Conservation (phyloP, 2,113 vertebrate species). For the Labeo catla region DNA sequence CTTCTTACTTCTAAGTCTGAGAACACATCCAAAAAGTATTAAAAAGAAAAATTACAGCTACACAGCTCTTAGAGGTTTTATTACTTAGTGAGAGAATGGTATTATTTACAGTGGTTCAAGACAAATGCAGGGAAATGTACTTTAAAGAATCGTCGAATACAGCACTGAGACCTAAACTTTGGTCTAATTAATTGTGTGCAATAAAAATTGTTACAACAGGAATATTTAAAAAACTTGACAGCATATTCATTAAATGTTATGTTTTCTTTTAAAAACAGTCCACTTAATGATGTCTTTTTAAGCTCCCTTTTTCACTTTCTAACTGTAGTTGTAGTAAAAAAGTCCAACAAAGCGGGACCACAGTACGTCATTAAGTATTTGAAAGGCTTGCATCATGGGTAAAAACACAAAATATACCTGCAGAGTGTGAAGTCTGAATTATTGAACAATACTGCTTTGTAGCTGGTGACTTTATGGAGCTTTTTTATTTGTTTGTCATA, state of each 20-base stretch:
- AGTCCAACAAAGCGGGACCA: neutral
- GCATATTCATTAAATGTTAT: slow-evolving; percentile 11
- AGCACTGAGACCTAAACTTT: neutral
- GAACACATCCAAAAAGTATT: slow-evolving; percentile 24
- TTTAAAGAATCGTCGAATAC: neutral
- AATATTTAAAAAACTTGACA: neutral
- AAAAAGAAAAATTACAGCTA: slow-evolving; percentile 32
- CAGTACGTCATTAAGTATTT: slow-evolving; percentile 55
- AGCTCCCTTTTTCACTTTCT: neutral
- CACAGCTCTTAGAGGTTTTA: slow-evolving; percentile 34
- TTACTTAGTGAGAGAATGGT: slow-evolving; percentile 32
- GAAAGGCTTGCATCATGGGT: slow-evolving; percentile 69
- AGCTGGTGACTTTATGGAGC: neutral
- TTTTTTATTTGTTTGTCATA: neutral
- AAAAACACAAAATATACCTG: slow-evolving; percentile 54
- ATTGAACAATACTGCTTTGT: slow-evolving; percentile 59
- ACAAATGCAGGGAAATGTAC: slow-evolving; percentile 20
- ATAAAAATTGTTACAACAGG: slow-evolving; percentile 3
- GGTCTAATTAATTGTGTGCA: slow-evolving; percentile 12
- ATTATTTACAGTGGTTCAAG: slow-evolving; percentile 28
- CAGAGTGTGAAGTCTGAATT: slow-evolving; percentile 60
- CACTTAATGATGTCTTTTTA: slow-evolving; percentile 19
- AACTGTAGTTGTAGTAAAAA: slow-evolving; percentile 15
- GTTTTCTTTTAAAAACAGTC: slow-evolving; percentile 19
- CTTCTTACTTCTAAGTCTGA: neutral